Evolutionary conservation across 1,140 invertebrate species (phyloP), one percentile per base, ranked within the genome.

Genomic region (Tribolium castaneum): DNA sequence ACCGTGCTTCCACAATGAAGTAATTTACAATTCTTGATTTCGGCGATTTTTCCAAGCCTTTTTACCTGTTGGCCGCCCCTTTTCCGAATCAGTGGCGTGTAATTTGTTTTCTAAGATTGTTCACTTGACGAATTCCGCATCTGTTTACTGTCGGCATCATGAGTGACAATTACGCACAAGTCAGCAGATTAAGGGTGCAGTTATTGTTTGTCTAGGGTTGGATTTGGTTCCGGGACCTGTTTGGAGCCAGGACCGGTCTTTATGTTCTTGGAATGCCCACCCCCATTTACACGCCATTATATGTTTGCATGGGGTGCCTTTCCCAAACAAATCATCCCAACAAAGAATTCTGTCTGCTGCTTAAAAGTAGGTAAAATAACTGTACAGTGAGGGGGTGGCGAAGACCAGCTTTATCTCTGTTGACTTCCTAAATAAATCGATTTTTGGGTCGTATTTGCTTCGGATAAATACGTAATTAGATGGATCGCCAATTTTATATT

Each of bases 231-330:
- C 59, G 59, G 25, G 59, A 66, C 59, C 59, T 66, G 59, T 66
- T 66, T 35, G 59, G 30, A 77, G 71, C 72, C 76, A 80, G 54
- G 79, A 72, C 71, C 74, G 72, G 71, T 79, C 49, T 12, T 73
- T 73, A 73, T 73, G 49, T 84, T 83, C 82, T 78, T 71, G 73
- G 83, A 85, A 83, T 80, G 80, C 80, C 82, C 82, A 83, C 83
- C 84, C 83, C 82, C 80, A 82, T 84, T 85, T 85, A 83, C 79
- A 83, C 80, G 81, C 80, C 77, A 85, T 85, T 85, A 84, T 84
- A 80, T 81, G 76, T 82, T 83, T 82, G 80, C 76, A 79, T 79
- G 78, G 82, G 82, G 82, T 59, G 80, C 77, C 78, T 72, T 84
- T 80, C 78, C 78, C 80, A 85, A 83, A 84, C 83, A 85, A 84